A percentile compares a stretch with the other conserved stretches of the same genome.
Conservation (phyloP, 37 sponge, comb jelly and placozoan genomes). For the Cladorhizidae sp. region DNA sequence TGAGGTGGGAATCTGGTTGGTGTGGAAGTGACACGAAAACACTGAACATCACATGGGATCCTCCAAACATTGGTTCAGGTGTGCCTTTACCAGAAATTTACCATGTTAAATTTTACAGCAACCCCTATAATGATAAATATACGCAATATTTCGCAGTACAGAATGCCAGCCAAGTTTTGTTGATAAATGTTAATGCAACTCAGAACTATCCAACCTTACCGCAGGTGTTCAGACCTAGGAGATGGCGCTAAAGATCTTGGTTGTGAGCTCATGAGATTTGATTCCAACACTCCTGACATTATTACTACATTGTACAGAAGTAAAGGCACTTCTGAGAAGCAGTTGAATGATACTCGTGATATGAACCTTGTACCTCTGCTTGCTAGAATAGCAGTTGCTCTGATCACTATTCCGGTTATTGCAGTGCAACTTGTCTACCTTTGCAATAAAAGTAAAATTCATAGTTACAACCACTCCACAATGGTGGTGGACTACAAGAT, state of each 20-base stretch:
- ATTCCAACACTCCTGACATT: too few relatives aligned
- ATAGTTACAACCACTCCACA: too few relatives aligned
- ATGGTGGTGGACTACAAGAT: too few relatives aligned
- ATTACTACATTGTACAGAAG: not conserved
- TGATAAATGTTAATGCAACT: constrained; percentile 3
- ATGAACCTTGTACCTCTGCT: not conserved
- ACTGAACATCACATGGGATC: not conserved
- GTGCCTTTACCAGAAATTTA: not conserved
- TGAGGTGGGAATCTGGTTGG: not conserved
- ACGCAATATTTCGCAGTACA: not conserved
- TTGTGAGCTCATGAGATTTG: not conserved
- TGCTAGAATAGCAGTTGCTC: not conserved
- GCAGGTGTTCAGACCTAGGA: not conserved
- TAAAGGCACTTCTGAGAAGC: not conserved
- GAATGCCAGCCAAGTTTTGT: not conserved
- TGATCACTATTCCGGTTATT: not conserved
- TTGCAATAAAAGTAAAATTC: too few relatives aligned
- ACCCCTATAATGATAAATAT: not conserved
- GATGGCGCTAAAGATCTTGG: not conserved
- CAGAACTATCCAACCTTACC: not conserved
- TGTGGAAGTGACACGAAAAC: not conserved
- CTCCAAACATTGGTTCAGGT: not conserved
- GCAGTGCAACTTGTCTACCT: not conserved
- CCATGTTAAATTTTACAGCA: not conserved
- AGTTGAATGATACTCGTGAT: not conserved